These are phyloP conservation scores for Macroteleia sp. DNA, from an alignment of 2,888 invertebrate species.

Conservation along the genomic window DNA sequence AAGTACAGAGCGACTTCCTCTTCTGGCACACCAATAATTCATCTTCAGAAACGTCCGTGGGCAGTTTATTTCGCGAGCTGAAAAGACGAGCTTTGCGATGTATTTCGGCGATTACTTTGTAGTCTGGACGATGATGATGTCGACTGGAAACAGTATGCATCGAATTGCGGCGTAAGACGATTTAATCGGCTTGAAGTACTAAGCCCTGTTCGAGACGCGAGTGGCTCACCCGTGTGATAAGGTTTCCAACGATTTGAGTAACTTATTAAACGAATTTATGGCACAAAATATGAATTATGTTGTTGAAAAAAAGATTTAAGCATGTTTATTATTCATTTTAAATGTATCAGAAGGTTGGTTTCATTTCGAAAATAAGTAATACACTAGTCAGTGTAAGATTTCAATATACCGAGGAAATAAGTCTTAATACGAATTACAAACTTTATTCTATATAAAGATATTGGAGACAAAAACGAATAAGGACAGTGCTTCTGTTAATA, in stretches of 20 bases:
- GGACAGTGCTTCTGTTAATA: no score
- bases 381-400: no score
- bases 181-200: constrained; percentile 62
- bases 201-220: constrained; percentile 24
- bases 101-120: constrained; percentile 63
- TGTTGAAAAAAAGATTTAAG: constrained; percentile 10
- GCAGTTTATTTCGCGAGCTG: constrained; percentile 44
- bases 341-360: no score
- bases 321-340: no score
- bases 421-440: no score
- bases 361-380: no score
- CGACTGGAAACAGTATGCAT: constrained; percentile 60
- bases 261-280: constrained; percentile 30
- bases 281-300: constrained; percentile 28
- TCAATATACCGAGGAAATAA: no score
- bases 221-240: constrained; percentile 38
- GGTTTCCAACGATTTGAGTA: constrained; percentile 39
- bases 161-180: constrained; percentile 56
- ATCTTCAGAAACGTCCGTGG: constrained; percentile 41
- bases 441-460: no score
- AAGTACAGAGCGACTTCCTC: constrained; percentile 27
- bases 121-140: constrained; percentile 58
- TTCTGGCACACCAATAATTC: constrained; percentile 40
- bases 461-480: no score
- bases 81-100: constrained; percentile 47